These are phyloP conservation scores for Numida meleagris DNA, from an alignment of 2,113 vertebrate genomes.

Conservation along the genomic window DNA sequence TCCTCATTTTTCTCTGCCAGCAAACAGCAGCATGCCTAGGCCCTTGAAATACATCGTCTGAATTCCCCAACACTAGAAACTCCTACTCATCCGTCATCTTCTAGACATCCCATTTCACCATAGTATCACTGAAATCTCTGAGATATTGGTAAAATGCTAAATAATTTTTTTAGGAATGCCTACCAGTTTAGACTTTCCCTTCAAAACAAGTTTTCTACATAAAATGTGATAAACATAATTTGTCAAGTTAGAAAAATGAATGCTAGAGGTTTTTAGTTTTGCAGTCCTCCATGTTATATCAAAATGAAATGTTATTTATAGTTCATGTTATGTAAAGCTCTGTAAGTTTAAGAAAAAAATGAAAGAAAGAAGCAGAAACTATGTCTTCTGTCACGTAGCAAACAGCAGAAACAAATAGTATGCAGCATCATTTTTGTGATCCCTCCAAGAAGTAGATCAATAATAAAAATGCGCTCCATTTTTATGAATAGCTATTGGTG, in stretches of 20 bases:
- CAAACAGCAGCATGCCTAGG: neutral
- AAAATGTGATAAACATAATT: neutral
- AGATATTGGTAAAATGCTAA: neutral
- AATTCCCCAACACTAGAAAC: neutral
- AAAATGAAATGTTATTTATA: neutral
- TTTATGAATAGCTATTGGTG: neutral
- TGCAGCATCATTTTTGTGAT: neutral
- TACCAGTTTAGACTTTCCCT: neutral
- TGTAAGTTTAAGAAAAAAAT: neutral
- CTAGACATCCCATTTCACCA: neutral
- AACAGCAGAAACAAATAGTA: neutral
- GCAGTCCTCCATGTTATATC: neutral
- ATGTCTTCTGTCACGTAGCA: neutral
- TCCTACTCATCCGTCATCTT: neutral
- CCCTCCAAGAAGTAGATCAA: constrained; percentile 24
- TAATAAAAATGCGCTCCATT: constrained; percentile 33
- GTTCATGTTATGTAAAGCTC: neutral
- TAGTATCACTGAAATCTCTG: neutral
- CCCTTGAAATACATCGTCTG: neutral
- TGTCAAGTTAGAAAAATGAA: neutral
- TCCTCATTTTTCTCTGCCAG: neutral
- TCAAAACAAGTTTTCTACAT: neutral
- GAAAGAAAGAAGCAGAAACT: neutral
- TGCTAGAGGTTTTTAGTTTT: neutral
- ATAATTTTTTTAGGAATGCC: neutral